Evolutionary conservation across 2,888 invertebrate species (phyloP).

Genomic region (Pseudococcus viburni): DNA sequence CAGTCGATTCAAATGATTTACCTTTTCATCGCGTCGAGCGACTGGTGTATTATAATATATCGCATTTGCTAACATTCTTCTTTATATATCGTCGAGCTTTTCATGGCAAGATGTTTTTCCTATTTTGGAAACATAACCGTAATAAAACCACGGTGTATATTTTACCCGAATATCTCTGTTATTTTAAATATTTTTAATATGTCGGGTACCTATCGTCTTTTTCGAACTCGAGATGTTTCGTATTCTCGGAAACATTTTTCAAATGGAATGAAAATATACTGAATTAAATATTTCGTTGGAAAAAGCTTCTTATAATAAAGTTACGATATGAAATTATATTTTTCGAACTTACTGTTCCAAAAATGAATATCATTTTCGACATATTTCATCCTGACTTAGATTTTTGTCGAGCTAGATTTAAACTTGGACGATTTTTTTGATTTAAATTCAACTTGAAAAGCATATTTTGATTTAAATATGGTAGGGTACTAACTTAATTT

Average conservation of each 20-base stretch:
- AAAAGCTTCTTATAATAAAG: not conserved
- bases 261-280: not conserved
- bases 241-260: not conserved
- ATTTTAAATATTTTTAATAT: constrained; percentile 54
- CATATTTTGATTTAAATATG: too few relatives aligned
- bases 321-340: too few relatives aligned
- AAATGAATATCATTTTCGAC: too few relatives aligned
- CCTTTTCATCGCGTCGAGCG: not conserved
- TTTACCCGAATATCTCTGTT: constrained; percentile 24
- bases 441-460: too few relatives aligned
- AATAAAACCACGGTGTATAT: constrained; percentile 36
- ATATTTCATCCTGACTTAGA: too few relatives aligned
- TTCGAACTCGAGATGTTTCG: not conserved
- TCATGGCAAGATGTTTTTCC: constrained; percentile 38
- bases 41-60: not conserved
- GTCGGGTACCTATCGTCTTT: constrained; percentile 7
- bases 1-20: constrained; percentile 49
- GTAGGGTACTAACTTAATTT: too few relatives aligned
- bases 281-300: not conserved
- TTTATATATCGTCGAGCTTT: not conserved
- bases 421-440: too few relatives aligned
- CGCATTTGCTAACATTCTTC: constrained; percentile 47
- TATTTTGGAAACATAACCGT: not conserved
- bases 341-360: too few relatives aligned
- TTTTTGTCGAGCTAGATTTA: too few relatives aligned